phyloP scores from a whole-genome alignment of 2,888 invertebrate genomes.

The Drosophila multiciliata region DNA sequence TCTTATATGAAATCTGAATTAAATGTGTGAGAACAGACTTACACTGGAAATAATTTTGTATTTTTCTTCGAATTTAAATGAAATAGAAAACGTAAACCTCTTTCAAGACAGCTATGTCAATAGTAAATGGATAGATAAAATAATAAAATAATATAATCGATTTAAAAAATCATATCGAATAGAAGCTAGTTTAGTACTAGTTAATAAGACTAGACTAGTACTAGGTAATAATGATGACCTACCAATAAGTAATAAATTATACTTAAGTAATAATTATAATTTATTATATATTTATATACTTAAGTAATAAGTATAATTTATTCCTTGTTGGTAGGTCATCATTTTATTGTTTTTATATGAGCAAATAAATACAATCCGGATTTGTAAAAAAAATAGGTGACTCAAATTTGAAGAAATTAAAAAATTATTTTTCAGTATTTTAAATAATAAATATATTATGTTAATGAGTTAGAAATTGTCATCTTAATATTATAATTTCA shows the following conservation, averaged over 20 bases:
- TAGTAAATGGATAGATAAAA: background rate
- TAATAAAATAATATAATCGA: background rate
- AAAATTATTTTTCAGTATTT: no score
- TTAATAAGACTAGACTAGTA: background rate
- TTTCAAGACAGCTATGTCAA: background rate
- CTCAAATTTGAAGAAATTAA: no score
- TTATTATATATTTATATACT: no score
- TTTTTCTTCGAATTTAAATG: background rate
- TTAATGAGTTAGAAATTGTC: background rate
- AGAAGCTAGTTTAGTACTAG: background rate
- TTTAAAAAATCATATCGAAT: background rate
- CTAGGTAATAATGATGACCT: no score
- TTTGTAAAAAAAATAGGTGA: background rate
- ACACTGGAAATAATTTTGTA: background rate
- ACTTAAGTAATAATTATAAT: no score
- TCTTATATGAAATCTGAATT: background rate
- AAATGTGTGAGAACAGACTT: background rate
- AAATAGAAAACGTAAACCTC: background rate
- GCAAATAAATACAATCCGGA: background rate
- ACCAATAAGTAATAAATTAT: no score
- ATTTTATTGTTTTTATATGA: no score
- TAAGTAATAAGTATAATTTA: no score
- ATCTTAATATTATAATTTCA: background rate
- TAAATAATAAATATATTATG: background rate
- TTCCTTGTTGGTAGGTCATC: no score